Conservation (phyloP, 2,888 invertebrate genomes). For the Drosophila borborema region DNA sequence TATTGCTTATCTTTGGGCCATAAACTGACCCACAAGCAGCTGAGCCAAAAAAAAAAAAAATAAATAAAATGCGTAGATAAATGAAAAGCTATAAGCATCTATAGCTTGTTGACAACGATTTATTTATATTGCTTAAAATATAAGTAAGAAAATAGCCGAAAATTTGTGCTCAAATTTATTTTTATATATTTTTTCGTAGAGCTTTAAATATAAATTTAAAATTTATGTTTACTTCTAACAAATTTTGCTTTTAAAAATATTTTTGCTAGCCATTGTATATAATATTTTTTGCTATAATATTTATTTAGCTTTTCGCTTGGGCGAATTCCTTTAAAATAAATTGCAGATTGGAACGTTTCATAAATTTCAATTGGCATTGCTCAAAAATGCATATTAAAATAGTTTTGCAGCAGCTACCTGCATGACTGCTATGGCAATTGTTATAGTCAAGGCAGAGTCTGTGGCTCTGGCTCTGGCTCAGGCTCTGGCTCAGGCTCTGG, state of each 20-base stretch:
- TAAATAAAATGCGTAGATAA: neutral
- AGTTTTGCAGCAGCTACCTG: slow-evolving; percentile 59
- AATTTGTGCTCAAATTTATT: neutral
- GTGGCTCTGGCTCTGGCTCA: neutral
- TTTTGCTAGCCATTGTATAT: neutral
- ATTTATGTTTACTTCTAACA: neutral
- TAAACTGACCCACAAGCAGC: slow-evolving; percentile 56
- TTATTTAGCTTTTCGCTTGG: neutral
- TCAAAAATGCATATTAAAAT: slow-evolving; percentile 65
- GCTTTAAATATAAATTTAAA: neutral
- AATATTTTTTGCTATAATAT: neutral
- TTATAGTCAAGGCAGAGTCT: slow-evolving; percentile 37
- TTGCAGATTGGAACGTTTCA: slow-evolving; percentile 10
- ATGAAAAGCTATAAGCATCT: slow-evolving; percentile 6
- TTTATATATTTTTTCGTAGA: neutral
- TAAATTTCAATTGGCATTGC: slow-evolving; percentile 49
- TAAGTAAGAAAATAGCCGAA: neutral
- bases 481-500: neutral
- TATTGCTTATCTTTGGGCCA: slow-evolving; percentile 60
- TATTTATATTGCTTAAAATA: slow-evolving; percentile 2
- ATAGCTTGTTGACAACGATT: slow-evolving; percentile 7
- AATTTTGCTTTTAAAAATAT: neutral
- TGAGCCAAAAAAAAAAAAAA: slow-evolving; percentile 1
- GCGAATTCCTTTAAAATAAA: neutral
- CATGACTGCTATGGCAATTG: slow-evolving; percentile 31